Evolutionary conservation across 2,797 vertebrate species (phyloP).

Genomic region (Buphagus erythrorhynchus): DNA sequence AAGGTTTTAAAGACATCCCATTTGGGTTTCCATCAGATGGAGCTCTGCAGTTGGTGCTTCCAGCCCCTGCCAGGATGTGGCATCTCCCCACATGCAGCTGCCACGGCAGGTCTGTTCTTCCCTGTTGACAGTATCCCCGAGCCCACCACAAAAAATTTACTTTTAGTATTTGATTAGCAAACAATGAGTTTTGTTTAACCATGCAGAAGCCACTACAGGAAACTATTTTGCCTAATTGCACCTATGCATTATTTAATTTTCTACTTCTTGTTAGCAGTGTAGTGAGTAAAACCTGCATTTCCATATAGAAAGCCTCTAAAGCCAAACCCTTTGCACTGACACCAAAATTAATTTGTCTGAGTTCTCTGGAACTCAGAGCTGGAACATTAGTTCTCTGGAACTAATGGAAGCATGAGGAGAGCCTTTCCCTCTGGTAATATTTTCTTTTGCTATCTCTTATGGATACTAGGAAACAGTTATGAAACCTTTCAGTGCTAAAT

Average conservation of each 20-base stretch:
- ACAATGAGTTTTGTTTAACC: not conserved
- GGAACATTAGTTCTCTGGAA: not conserved
- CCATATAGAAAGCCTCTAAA: not conserved
- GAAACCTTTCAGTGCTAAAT: not conserved
- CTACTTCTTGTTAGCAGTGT: not conserved
- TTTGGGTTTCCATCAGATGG: not conserved
- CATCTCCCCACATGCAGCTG: not conserved
- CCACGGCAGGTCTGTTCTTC: fast-evolving
- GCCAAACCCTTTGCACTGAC: not conserved
- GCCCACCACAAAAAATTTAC: not conserved
- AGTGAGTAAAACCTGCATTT: not conserved
- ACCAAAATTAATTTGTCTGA: not conserved
- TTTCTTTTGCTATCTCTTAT: not conserved
- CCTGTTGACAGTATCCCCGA: not conserved
- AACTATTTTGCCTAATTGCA: not conserved
- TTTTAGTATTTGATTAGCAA: not conserved
- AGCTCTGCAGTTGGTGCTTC: not conserved
- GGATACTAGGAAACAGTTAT: not conserved
- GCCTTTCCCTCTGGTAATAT: not conserved
- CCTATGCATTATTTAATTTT: not conserved
- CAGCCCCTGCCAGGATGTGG: fast-evolving
- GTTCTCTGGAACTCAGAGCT: not conserved
- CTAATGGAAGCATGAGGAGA: not conserved
- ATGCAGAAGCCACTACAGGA: not conserved
- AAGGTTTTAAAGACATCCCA: not conserved